These are phyloP conservation scores for Elegia similella DNA, from an alignment of 2,888 invertebrate species.

Conservation along the genomic window DNA sequence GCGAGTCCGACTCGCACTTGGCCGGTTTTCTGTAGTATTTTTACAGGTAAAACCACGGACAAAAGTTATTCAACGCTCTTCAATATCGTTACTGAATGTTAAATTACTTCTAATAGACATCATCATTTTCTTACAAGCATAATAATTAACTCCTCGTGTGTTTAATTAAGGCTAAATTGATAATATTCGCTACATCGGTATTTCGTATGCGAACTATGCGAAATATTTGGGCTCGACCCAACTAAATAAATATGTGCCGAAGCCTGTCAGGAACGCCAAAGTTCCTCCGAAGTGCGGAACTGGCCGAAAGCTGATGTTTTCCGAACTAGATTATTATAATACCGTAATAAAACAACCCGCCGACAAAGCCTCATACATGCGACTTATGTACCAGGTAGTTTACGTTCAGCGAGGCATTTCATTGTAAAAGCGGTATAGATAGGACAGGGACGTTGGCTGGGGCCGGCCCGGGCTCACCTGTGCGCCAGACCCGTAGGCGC, in stretches of 20 bases:
- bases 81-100: no score
- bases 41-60: no score
- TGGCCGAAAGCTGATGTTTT: conserved; percentile 36
- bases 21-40: no score
- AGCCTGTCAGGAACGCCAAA: conserved; percentile 40
- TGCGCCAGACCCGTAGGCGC: conserved; percentile 67
- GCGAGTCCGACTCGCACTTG: no score
- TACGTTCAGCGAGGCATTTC: conserved; percentile 65
- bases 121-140: conserved; percentile 28
- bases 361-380: conserved; percentile 32
- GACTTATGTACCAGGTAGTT: conserved; percentile 64
- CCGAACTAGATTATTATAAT: conserved; percentile 16
- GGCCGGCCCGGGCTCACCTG: conserved; percentile 74
- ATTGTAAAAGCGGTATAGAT: conserved; percentile 71
- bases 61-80: no score
- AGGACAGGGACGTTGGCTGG: conserved; percentile 56
- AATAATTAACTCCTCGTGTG: conserved; percentile 40
- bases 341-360: not conserved
- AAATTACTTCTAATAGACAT: conserved; percentile 19
- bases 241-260: conserved; percentile 48
- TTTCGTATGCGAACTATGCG: conserved; percentile 47
- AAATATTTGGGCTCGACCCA: conserved; percentile 33
- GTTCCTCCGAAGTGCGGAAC: conserved; percentile 37
- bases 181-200: conserved; percentile 39
- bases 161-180: conserved; percentile 46